Evolutionary conservation across 2,888 invertebrate species (phyloP), one percentile per base, ranked within the genome.

Genomic region (Sphaeridia pumilis): DNA sequence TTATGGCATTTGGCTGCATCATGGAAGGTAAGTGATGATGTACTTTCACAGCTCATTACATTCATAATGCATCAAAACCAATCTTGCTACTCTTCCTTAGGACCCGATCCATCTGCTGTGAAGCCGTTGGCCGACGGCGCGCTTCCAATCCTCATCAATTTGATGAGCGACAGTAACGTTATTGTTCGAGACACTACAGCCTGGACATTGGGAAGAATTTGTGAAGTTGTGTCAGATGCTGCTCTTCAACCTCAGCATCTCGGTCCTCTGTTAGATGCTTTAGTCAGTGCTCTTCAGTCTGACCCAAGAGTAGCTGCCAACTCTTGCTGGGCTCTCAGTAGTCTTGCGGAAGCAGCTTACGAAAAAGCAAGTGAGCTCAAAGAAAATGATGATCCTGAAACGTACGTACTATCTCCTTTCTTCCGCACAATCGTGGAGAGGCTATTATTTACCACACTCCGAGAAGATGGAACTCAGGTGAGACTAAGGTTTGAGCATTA

Each of bases 301-400:
- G 97, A 97, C 69, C 89, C 97, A 4, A 75, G 97, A 26, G 98
- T 99, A 0, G 97, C 98, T 1, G 85, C 93, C 10, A 98, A 98
- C 71, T 93, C 97, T 12, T 99, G 98, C 70, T 99, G 98, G 98
- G 97, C 98, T 0, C 89, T 99, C 67, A 92, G 92, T 24, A 92
- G 93, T 28, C 75, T 98, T 44, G 93, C 95, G 0, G 94, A 95
- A 71, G 94, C 97, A 2, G 93, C 94, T 1, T 97, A 90, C 67
- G 95, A 98, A 52, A 66, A 67, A 21, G 83, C 87, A 1, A 87
- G 85, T 0, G 82, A 82, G 58, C 61, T 66, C 17, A 70, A 75
- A 49, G 49, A 58, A 42, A 73, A 73, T 47, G 69, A 69, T 24
- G 73, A 73, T 24, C 60, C 57, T 14, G 65, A 64, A 14, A 95